phyloP scores from a whole-genome alignment of 2,888 invertebrate genomes.

The Belgica antarctica region DNA sequence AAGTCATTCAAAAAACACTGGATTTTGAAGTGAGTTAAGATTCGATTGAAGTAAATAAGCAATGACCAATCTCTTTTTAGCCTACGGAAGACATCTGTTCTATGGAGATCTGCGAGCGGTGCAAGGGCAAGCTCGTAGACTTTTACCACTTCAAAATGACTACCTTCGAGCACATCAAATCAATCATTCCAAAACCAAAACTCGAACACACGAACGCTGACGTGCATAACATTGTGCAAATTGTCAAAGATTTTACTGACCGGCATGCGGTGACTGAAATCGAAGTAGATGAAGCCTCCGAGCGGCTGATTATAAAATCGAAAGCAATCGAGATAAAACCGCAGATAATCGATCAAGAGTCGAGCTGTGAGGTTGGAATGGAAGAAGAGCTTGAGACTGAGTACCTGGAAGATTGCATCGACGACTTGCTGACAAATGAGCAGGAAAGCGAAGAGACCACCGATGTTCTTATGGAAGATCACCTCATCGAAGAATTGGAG shows the following conservation, averaged over 20 bases:
- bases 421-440: neutral
- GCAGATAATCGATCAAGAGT: neutral
- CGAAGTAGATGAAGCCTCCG: neutral
- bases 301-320: neutral
- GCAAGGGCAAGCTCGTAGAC: constrained; percentile 13
- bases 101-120: constrained; percentile 1
- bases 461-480: no score
- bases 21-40: neutral
- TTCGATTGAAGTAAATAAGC: neutral
- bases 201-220: no score
- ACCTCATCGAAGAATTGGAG: no score
- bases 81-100: neutral
- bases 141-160: constrained; percentile 34
- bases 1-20: constrained; percentile 13
- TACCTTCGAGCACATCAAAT: neutral
- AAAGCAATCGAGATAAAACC: neutral
- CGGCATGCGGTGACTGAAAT: neutral
- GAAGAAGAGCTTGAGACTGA: neutral
- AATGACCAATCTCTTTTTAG: neutral
- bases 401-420: neutral
- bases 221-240: neutral
- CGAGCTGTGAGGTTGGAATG: neutral
- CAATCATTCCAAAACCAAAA: neutral
- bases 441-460: neutral
- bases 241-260: neutral